These are phyloP conservation scores for Xestia xanthographa DNA, from an alignment of 2,888 invertebrate genomes.

Conservation along the genomic window DNA sequence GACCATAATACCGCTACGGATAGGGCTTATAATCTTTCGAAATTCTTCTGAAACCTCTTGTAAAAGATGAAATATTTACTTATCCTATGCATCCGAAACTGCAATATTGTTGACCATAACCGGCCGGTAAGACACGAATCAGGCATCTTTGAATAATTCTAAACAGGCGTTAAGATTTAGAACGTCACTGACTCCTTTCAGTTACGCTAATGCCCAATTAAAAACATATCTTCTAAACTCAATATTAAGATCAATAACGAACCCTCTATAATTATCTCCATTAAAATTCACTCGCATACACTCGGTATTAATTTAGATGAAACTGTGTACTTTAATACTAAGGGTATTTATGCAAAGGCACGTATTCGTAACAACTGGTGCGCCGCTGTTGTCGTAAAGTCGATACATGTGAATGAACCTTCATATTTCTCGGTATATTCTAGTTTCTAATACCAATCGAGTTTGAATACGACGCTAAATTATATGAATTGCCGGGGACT, in stretches of 20 bases:
- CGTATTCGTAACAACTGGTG: constrained; percentile 46
- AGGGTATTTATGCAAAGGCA: constrained; percentile 49
- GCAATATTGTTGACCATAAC: background rate
- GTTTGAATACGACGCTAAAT: constrained; percentile 6
- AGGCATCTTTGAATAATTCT: background rate
- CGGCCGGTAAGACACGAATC: background rate
- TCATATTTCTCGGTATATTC: constrained; percentile 26
- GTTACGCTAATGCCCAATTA: background rate
- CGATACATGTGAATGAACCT: constrained; percentile 52
- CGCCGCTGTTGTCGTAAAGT: constrained; percentile 42
- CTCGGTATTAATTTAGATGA: constrained; percentile 31
- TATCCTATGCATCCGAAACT: no score
- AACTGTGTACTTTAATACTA: constrained; percentile 23
- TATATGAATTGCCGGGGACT: background rate
- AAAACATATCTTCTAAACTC: background rate
- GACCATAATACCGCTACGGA: background rate
- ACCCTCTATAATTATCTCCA: background rate
- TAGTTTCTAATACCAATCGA: constrained; percentile 13
- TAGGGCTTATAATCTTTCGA: background rate
- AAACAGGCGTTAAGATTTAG: background rate
- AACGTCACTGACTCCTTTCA: background rate
- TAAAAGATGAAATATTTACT: background rate
- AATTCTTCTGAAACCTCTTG: background rate
- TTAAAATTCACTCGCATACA: constrained; percentile 35
- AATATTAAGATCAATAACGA: constrained; percentile 15